Evolutionary conservation across 2,888 invertebrate species (phyloP).

Genomic region (Aspidiotus destructor): DNA sequence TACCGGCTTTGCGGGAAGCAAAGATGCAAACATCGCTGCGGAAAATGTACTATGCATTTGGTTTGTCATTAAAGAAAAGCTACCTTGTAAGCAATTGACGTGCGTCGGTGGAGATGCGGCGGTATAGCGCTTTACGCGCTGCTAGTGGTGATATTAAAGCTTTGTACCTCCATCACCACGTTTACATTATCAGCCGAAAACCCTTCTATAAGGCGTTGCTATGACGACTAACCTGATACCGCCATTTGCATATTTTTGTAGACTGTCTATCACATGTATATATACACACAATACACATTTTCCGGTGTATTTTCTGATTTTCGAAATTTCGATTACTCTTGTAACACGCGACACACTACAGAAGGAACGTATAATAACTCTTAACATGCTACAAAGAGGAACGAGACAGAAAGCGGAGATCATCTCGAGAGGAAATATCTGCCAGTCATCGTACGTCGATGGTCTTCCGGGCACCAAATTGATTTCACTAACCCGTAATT

Average conservation of each 20-base stretch:
- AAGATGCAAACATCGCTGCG: constrained; percentile 5
- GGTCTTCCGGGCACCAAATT: not conserved
- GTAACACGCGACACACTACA: too few relatives aligned
- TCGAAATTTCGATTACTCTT: not conserved
- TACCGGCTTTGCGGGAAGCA: too few relatives aligned
- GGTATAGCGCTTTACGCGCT: constrained; percentile 3
- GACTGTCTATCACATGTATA: constrained; percentile 10
- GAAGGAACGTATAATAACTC: too few relatives aligned
- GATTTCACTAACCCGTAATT: constrained; percentile 2
- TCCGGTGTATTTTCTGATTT: constrained; percentile 4
- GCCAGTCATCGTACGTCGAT: constrained; percentile 2
- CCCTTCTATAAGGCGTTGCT: constrained; percentile 26
- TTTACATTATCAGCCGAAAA: constrained; percentile 31
- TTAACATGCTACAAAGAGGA: not conserved
- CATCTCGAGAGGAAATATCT: not conserved
- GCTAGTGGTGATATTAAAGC: constrained; percentile 30
- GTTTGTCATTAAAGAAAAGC: constrained; percentile 32
- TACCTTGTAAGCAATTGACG: constrained; percentile 29
- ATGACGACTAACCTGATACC: constrained; percentile 30
- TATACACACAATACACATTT: not conserved
- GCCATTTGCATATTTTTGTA: constrained; percentile 31
- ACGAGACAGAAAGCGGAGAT: not conserved
- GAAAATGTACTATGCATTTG: constrained; percentile 25
- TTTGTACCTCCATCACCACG: constrained; percentile 32
- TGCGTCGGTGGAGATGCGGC: constrained; percentile 6